These are phyloP conservation scores for Pyrgus malvae DNA, from an alignment of 2,888 invertebrate genomes.

Conservation along the genomic window DNA sequence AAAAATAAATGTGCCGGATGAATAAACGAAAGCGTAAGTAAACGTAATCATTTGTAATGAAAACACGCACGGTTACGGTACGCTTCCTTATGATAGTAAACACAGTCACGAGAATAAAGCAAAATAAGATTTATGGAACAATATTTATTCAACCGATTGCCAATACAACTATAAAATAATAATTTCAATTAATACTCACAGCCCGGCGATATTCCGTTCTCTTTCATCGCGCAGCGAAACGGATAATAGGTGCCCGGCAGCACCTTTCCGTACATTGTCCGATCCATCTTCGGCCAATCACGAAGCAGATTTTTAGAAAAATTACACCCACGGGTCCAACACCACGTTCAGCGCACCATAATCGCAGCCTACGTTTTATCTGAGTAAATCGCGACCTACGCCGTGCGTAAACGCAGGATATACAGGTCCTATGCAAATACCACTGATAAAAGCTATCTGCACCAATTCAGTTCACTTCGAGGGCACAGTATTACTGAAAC, in stretches of 20 bases:
- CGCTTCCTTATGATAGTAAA: constrained; percentile 41
- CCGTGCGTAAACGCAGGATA: constrained; percentile 51
- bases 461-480: constrained; percentile 39
- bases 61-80: constrained; percentile 39
- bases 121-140: neutral
- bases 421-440: constrained; percentile 41
- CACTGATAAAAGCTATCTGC: constrained; percentile 16
- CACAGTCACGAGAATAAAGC: constrained; percentile 35
- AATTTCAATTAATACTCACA: constrained; percentile 85
- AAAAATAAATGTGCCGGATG: constrained; percentile 58
- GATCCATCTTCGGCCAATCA: constrained; percentile 86
- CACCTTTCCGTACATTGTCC: constrained; percentile 95
- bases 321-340: constrained; percentile 70
- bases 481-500: constrained; percentile 44
- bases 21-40: constrained; percentile 44
- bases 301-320: constrained; percentile 63
- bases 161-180: constrained; percentile 32
- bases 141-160: neutral
- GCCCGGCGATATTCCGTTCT: constrained; percentile 92
- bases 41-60: constrained; percentile 43
- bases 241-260: constrained; percentile 92
- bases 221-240: constrained; percentile 90
- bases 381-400: constrained; percentile 45
- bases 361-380: constrained; percentile 68
- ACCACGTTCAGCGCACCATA: constrained; percentile 71